Conservation (phyloP, 2,888 invertebrate genomes). For the Cheilosia impressa region DNA sequence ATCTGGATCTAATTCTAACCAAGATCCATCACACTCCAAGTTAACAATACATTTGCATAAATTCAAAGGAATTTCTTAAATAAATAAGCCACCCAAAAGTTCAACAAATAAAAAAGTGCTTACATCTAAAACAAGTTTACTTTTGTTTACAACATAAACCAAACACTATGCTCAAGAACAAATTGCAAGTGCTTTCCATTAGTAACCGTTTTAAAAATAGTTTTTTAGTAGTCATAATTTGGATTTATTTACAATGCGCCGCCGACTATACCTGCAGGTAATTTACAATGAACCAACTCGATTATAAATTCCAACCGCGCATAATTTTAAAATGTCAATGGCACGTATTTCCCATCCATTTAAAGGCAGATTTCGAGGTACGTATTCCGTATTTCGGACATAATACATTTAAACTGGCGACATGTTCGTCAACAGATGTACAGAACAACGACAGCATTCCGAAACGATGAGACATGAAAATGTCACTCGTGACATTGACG, state of each 20-base stretch:
- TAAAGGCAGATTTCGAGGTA: slow-evolving; percentile 39
- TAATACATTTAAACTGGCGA: background rate
- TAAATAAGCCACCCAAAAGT: too few relatives aligned
- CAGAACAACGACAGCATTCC: slow-evolving; percentile 4
- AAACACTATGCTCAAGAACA: background rate
- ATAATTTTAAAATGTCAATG: slow-evolving; percentile 61
- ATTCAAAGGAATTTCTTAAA: too few relatives aligned
- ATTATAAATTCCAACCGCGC: slow-evolving; percentile 56
- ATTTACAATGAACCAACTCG: slow-evolving; percentile 28
- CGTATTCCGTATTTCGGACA: slow-evolving; percentile 51
- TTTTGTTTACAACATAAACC: too few relatives aligned
- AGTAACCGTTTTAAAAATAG: slow-evolving; percentile 43
- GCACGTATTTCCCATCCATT: slow-evolving; percentile 64
- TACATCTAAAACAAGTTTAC: too few relatives aligned
- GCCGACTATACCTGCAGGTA: slow-evolving; percentile 29
- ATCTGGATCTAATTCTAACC: too few relatives aligned
- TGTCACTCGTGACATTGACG: slow-evolving; percentile 1
- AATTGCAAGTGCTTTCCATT: background rate
- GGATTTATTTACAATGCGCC: slow-evolving; percentile 38
- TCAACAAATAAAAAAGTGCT: too few relatives aligned
- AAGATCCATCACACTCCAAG: too few relatives aligned
- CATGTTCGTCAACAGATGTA: background rate
- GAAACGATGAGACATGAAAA: slow-evolving; percentile 23
- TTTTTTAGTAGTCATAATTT: background rate
- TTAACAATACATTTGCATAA: too few relatives aligned